phyloP scores from a whole-genome alignment of 2,888 invertebrate species.

The Cephus rjabovi region DNA sequence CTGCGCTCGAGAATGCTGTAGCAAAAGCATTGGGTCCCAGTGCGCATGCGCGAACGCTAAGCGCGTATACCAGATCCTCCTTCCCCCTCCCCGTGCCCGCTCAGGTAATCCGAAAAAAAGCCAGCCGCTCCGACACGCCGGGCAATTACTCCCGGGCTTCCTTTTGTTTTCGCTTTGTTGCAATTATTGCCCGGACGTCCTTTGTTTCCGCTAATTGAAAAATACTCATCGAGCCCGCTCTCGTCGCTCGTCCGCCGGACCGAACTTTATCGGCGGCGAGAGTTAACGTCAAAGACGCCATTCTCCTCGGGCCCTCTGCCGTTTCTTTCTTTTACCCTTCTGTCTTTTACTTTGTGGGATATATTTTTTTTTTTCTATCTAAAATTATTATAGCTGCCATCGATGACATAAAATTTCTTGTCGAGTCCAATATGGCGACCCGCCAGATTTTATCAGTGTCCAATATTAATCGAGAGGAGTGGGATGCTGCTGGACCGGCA shows the following conservation, averaged over 20 bases:
- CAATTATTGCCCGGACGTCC: slow-evolving; percentile 51
- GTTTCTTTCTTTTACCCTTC: slow-evolving; percentile 3
- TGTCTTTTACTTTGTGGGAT: background rate
- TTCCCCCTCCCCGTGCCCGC: too few species aligned
- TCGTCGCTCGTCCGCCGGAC: slow-evolving; percentile 13
- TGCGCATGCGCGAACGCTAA: background rate
- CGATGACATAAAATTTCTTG: background rate
- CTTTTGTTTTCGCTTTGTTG: slow-evolving; percentile 51
- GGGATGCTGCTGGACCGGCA: background rate
- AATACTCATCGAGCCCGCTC: slow-evolving; percentile 41
- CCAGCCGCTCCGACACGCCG: slow-evolving; percentile 30
- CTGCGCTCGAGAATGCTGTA: background rate
- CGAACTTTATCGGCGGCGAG: slow-evolving; percentile 29
- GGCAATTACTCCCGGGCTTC: slow-evolving; percentile 46
- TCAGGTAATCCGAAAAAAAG: background rate
- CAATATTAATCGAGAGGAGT: background rate
- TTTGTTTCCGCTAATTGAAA: slow-evolving; percentile 54
- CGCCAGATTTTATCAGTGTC: background rate
- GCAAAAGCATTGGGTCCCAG: background rate
- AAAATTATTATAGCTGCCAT: background rate
- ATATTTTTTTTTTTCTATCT: slow-evolving; percentile 6
- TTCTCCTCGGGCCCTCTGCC: background rate
- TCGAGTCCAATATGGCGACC: background rate
- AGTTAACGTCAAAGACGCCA: slow-evolving; percentile 22
- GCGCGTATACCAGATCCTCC: background rate